Evolutionary conservation across 2,888 invertebrate genomes (phyloP).

Genomic region (Lasioglossum villosulum): DNA sequence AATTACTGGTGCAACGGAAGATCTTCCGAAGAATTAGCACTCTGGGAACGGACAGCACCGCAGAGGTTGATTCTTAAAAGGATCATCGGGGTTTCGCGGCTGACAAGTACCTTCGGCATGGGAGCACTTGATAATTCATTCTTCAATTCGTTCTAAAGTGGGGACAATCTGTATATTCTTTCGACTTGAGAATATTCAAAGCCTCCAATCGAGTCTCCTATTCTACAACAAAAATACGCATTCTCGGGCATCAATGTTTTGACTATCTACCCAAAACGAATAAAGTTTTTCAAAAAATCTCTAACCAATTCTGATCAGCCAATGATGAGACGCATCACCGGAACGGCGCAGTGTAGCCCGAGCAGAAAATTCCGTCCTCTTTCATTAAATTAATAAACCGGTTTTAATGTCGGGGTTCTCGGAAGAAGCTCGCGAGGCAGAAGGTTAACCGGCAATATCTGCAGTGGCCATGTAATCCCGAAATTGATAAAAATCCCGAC

Average conservation of each 20-base stretch:
- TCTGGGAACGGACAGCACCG: background rate
- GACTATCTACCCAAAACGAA: too few species aligned
- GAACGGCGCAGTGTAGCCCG: too few species aligned
- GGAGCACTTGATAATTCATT: background rate
- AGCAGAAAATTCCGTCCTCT: background rate
- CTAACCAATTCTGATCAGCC: too few species aligned
- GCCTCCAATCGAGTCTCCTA: too few species aligned
- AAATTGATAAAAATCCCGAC: constrained; percentile 19
- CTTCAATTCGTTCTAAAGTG: background rate
- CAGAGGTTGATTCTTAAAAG: constrained; percentile 3
- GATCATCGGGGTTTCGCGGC: background rate
- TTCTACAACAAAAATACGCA: too few species aligned
- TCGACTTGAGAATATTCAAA: too few species aligned
- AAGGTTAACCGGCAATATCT: constrained; percentile 4
- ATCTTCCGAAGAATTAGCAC: background rate
- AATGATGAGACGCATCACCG: too few species aligned
- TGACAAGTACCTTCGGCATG: background rate
- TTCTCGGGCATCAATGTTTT: too few species aligned
- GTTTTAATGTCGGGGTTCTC: background rate
- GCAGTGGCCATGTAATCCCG: background rate
- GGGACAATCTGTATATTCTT: too few species aligned
- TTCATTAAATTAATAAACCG: background rate
- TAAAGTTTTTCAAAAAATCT: too few species aligned
- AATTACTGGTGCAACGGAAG: background rate
- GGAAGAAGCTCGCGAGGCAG: background rate